Evolutionary conservation across 2,888 invertebrate species (phyloP), one percentile per base, ranked within the genome.

Genomic region (Idaea biselata): DNA sequence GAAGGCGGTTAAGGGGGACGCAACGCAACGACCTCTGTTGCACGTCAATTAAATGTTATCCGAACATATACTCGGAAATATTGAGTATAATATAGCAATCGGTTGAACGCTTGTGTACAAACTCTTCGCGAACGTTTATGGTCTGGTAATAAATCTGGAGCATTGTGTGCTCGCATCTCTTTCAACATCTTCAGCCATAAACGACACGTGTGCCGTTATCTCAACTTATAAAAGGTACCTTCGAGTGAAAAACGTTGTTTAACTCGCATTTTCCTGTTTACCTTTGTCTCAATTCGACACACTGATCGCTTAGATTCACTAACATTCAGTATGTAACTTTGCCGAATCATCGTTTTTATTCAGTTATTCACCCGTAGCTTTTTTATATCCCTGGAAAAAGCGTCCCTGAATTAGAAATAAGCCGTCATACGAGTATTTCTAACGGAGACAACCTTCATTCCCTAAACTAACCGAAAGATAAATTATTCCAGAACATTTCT

Each of bases 401-500:
- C 79, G 80, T 82, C 78, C 77, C 81, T 85, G 83, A 87, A 87
- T 89, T 84, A 87, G 83, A 83, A 84, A 86, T 86, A 86, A 86
- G 82, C 83, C 80, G 79, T 82, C 83, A 84, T 83, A 79, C 79
- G 79, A 79, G 72, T 77, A 77, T 77, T 79, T 76, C 77, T 83
- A 81, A 73, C 77, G 72, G 78, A 82, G 82, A 84, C 79, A 78
- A 83, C 84, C 82, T 85, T 82, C 82, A 78, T 83, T 84, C 79
- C 80, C 80, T 81, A 83, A 88, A 85, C 86, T 85, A 83, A 87
- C 85, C 85, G 80, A 77, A 85, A 85, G 85, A 89, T 88, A 89
- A 89, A 89, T 89, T 89, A 88, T 91, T 88, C 85, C 80, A 79
- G 81, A 81, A 85, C 84, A 88, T 89, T 89, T 89, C 86, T 86